Base-by-base conservation (phyloP, 1,140 invertebrate species). In the Danaus melanippus region DNA sequence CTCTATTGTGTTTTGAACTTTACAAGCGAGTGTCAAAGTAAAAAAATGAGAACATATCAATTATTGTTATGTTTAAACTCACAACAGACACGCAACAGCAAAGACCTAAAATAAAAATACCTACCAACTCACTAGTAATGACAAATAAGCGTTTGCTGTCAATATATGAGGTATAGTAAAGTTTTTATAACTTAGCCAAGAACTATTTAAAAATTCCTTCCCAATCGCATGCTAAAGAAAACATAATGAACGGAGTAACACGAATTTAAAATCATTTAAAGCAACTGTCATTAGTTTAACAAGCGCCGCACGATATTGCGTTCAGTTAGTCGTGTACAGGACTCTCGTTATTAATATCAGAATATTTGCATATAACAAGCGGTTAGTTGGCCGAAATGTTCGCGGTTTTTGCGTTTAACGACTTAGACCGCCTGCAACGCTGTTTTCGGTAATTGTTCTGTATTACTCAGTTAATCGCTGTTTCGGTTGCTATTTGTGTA, bases 361-460 rank as follows among this genome's bases (percentile, higher is more conserved):
- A 48, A 56, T 56, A 69, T 70, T 70, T 67, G 65, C 67, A 70
- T 70, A 53, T 70, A 70, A 70, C 63, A 52, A 61, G 50, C 51
- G 51, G 59, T 67, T 62, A 70, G 63, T 61, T 65, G 53, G 66
- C 62, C 72, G 50, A 67, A 65, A 66, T 67, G 48, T 57, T 46
- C 42, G 50, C 53, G 56, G 61, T 62, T 63, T 66, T 67, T 67
- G 43, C 56, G 48, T 60, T 56, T 57, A 63, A 62, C 40, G 58
- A 58, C 53, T 56, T 56, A 53, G 48, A 45, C 47, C 54, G 60
- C 45, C 52, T 58, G 17, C 50, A 9, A 43, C 11, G 45, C 50
- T n/a, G 9, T 46, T 11, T 50, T 45, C 46, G 9, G 41, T 50
- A 54, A 60, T 49, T 46, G 46, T 42, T 46, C 52, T 10, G 15